Evolutionary conservation across 2,888 invertebrate genomes (phyloP), one percentile per base, ranked within the genome.

Genomic region (Amiota communis): DNA sequence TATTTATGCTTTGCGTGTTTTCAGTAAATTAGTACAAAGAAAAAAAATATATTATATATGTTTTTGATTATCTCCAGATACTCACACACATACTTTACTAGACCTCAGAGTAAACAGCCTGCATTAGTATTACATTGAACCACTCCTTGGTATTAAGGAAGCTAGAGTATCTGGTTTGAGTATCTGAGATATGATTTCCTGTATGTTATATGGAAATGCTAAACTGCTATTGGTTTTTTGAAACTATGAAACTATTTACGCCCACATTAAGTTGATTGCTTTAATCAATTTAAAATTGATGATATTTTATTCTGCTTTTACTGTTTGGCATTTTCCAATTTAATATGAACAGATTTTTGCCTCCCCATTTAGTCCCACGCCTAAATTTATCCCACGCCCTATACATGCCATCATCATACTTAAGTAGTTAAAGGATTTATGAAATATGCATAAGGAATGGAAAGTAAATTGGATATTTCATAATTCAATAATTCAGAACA

Each of bases 1-100:
- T 36, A 86, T 84, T 86, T 84, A 83, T 82, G 85, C 81, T 82
- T 84, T 83, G 83, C 83, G 86, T 84, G 83, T 86, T 82, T 85
- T 80, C 76, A 79, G 82, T 84, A 79, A 86, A 84, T 84, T 84
- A 84, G 83, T 85, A 85, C 84, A 81, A 85, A 65, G 85, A 84
- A 57, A 17, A n/a, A 59, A 20, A 20, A 59, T 20, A 20, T 10
- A 51, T 51, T 13, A 51, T 51, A 51, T 51, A 51, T n/a, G 12
- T n/a, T 8, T 83, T 86, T 86, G 83, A 83, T 83, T 83, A 83
- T 86, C 86, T 83, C 17, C 20, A 53, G 17, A 68, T 8, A 59
- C 2, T 53, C 12, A 75, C 36, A 61, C 59, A 67, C 17, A 71
- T 4, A 61, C 47, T 48, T 23, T 36, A 12, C 70, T 61, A 53